Evolutionary conservation across 2,113 vertebrate species (phyloP).

Genomic region (Lampris megalopsis): DNA sequence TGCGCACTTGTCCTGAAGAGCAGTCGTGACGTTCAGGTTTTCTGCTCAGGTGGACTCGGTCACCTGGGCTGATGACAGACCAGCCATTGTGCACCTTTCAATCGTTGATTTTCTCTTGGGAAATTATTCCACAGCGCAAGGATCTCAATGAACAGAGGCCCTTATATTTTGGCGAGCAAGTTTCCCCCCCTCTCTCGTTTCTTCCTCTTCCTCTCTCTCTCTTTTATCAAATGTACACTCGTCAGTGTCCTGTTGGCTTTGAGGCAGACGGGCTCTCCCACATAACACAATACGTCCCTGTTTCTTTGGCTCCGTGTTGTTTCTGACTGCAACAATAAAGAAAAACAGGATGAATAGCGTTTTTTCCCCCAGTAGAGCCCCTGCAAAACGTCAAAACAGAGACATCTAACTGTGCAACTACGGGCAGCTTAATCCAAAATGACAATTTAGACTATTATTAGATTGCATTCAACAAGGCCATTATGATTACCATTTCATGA

Average conservation of each 20-base stretch:
- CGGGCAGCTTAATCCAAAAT: no score
- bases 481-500: no score
- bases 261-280: constrained; percentile 36
- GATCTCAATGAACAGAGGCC: constrained; percentile 46
- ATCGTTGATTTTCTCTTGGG: constrained; percentile 35
- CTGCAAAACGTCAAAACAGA: neutral
- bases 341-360: constrained; percentile 8
- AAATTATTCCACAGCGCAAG: constrained; percentile 42
- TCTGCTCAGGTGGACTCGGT: constrained; percentile 39
- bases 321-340: constrained; percentile 25
- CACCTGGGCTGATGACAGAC: constrained; percentile 54
- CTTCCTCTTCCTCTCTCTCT: constrained; percentile 24
- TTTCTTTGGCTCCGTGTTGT: neutral
- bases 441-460: no score
- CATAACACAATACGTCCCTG: constrained; percentile 31
- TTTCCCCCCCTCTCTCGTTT: constrained; percentile 14
- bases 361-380: neutral
- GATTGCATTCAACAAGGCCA: no score
- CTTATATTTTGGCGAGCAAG: constrained; percentile 25
- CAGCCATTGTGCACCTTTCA: constrained; percentile 38
- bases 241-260: constrained; percentile 24
- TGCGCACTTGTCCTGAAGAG: neutral
- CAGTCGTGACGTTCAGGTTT: constrained; percentile 28
- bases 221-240: constrained; percentile 34
- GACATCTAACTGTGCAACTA: no score